Evolutionary conservation across 2,113 vertebrate genomes (phyloP).

Genomic region (Entomyzon cyanotis): DNA sequence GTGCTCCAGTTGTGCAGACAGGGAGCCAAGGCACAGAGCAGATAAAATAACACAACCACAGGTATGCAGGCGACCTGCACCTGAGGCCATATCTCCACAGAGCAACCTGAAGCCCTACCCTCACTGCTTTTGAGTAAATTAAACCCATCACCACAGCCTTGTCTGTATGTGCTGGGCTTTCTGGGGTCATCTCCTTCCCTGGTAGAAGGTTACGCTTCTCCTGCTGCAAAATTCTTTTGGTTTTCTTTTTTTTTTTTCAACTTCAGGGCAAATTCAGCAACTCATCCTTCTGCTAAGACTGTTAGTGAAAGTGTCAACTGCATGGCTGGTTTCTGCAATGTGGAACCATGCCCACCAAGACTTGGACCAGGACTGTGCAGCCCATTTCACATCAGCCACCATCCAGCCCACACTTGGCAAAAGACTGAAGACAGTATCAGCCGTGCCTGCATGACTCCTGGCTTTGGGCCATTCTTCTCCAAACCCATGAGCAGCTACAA

Average conservation of each 20-base stretch:
- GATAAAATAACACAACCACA: not conserved
- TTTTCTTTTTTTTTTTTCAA: not conserved
- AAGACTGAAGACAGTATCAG: conserved; percentile 3
- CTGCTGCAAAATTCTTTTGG: not conserved
- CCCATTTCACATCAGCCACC: conserved; percentile 40
- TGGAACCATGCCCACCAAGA: conserved; percentile 50
- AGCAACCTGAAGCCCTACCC: not conserved
- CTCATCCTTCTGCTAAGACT: not conserved
- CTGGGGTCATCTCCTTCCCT: not conserved
- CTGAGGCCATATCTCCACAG: not conserved
- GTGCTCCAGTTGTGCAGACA: not conserved
- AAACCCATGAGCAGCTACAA: not conserved
- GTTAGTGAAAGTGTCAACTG: not conserved
- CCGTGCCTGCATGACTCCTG: conserved; percentile 36
- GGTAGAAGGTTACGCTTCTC: not conserved
- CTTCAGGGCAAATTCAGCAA: not conserved
- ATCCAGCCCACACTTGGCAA: conserved; percentile 38
- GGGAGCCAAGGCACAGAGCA: not conserved
- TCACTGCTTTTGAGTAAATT: not conserved
- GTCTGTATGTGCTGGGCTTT: not conserved
- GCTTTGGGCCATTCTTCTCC: conserved; percentile 17
- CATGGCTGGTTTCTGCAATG: conserved; percentile 6
- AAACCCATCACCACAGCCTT: fast-evolving
- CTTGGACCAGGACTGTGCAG: not conserved
- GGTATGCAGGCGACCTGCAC: not conserved